phyloP scores from a whole-genome alignment of 2,113 vertebrate species.

The Ancistrus triradiatus region DNA sequence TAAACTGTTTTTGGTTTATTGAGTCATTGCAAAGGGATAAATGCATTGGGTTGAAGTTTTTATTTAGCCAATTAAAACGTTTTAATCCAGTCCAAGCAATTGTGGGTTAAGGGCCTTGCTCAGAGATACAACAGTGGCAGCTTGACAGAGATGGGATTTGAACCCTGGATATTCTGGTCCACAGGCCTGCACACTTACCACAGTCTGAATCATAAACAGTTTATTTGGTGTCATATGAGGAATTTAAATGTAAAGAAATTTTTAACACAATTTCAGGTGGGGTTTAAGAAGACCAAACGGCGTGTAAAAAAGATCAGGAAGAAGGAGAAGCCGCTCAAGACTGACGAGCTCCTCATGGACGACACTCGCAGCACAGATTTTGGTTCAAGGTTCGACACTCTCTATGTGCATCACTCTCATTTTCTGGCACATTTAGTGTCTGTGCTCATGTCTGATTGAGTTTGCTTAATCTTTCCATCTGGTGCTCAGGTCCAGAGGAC shows the following conservation, averaged over 20 bases:
- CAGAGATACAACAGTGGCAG: too few relatives aligned
- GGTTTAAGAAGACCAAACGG: conserved; percentile 82
- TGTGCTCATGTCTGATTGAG: neutral
- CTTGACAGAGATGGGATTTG: too few relatives aligned
- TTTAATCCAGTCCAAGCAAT: too few relatives aligned
- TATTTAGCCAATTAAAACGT: too few relatives aligned
- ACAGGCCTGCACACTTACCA: too few relatives aligned
- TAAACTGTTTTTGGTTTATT: too few relatives aligned
- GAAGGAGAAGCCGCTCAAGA: conserved; percentile 66
- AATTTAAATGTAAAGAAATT: neutral
- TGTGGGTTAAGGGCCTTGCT: too few relatives aligned
- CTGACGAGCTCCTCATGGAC: conserved; percentile 59
- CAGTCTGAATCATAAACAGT: too few relatives aligned
- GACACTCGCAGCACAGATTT: conserved; percentile 74
- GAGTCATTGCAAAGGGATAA: too few relatives aligned
- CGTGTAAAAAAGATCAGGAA: conserved; percentile 82
- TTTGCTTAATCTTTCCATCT: neutral
- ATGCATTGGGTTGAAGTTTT: too few relatives aligned
- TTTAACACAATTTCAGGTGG: conserved; percentile 53
- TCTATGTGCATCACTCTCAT: neutral
- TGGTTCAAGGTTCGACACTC: conserved; percentile 71
- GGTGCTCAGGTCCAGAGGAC: conserved; percentile 60
- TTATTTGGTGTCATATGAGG: neutral
- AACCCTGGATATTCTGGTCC: too few relatives aligned
- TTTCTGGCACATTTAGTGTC: neutral